phyloP scores from a whole-genome alignment of 2,797 vertebrate species.

The Anolis apletophallus region DNA sequence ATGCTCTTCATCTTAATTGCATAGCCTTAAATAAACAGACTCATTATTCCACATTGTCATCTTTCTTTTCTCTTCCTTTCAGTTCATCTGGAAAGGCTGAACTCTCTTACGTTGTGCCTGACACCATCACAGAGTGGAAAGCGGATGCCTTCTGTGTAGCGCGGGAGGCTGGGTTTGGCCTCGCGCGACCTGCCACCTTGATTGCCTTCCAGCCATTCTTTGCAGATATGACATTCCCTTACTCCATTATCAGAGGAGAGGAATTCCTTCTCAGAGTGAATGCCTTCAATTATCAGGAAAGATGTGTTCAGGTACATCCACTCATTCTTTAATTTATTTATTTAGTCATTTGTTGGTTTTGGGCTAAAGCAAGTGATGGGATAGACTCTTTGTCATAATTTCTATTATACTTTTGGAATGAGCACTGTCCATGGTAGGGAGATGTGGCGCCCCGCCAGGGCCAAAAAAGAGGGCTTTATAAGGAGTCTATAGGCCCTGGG shows the following conservation, averaged over 20 bases:
- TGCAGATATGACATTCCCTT: constrained; percentile 84
- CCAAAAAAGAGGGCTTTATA: too few species aligned
- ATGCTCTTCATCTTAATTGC: not conserved
- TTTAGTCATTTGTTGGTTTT: too few species aligned
- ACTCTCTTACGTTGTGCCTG: constrained; percentile 76
- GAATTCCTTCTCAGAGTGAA: constrained; percentile 82
- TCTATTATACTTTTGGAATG: not conserved
- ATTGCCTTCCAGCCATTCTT: constrained; percentile 86
- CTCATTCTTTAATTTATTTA: not conserved
- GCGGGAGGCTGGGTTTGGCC: constrained; percentile 78
- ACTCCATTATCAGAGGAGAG: constrained; percentile 85
- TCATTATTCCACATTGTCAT: not conserved
- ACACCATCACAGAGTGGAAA: constrained; percentile 89
- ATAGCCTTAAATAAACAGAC: not conserved
- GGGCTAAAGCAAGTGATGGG: not conserved
- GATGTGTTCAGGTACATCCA: constrained; percentile 81
- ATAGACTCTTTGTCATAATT: not conserved
- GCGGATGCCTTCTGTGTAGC: constrained; percentile 85
- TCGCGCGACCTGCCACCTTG: constrained; percentile 78
- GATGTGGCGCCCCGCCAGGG: too few species aligned
- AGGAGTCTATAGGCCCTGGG: too few species aligned
- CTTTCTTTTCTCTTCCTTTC: not conserved
- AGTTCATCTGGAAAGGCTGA: constrained; percentile 69
- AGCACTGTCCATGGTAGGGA: not conserved
- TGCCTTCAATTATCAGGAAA: constrained; percentile 82